Evolutionary conservation across 1,140 invertebrate genomes (phyloP).

Genomic region (Pseudomyrmex cubaensis): DNA sequence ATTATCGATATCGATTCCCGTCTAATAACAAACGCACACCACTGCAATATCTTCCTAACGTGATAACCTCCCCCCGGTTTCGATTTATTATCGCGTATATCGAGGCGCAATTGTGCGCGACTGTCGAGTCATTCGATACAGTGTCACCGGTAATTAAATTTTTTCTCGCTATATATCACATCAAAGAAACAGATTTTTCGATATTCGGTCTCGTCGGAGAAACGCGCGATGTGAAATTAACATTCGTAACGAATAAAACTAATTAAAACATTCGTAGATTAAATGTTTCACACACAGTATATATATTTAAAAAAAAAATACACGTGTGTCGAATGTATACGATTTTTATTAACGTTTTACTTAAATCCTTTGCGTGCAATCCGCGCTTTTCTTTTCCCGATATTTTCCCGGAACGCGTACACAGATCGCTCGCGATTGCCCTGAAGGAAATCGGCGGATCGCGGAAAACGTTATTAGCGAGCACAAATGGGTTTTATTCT

Average conservation of each 20-base stretch:
- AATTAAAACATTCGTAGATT: no score
- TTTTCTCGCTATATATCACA: no score
- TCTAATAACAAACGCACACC: constrained; percentile 68
- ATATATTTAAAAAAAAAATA: no score
- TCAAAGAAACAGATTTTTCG: neutral
- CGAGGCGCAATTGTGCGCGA: constrained; percentile 1
- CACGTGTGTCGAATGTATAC: no score
- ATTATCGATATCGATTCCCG: constrained; percentile 79
- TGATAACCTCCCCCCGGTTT: constrained; percentile 11
- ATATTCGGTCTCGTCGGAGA: no score
- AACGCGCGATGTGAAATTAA: no score
- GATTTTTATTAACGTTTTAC: no score
- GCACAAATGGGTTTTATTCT: constrained; percentile 47
- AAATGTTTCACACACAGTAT: no score
- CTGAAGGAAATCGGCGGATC: neutral
- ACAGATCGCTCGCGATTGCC: neutral
- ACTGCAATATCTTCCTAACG: constrained; percentile 28
- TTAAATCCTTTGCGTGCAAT: neutral
- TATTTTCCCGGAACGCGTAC: neutral
- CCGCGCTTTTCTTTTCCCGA: neutral
- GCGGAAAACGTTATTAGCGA: constrained; percentile 10
- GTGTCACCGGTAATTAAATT: no score
- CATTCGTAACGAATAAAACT: no score
- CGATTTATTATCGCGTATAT: constrained; percentile 38
- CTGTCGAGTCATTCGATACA: no score